Percentiles rank a stretch among this genome's conserved stretches.
phyloP scores from a whole-genome alignment of 1,140 invertebrate species.

The Lordiphosa clarofinis region DNA sequence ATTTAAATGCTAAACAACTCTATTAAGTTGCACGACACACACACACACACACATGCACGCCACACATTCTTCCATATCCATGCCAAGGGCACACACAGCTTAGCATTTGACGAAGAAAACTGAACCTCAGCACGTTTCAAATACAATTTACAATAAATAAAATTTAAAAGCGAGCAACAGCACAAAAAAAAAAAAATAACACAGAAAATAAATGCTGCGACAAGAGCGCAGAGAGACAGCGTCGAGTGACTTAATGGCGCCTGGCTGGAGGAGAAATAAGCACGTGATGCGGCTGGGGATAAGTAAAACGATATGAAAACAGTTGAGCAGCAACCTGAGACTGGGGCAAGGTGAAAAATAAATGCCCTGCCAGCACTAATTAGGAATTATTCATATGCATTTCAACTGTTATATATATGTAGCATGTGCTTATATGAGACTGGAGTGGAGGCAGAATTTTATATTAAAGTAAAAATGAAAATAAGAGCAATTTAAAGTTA shows the following conservation, averaged over 20 bases:
- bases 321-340: slow-evolving; percentile 5
- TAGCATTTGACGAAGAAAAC: slow-evolving; percentile 52
- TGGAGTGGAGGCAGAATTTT: no score
- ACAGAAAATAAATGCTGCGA: slow-evolving; percentile 46
- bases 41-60: slow-evolving; percentile 25
- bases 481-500: no score
- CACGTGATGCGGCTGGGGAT: slow-evolving; percentile 58
- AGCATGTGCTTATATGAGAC: no score
- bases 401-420: not conserved
- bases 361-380: slow-evolving; percentile 6
- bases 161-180: slow-evolving; percentile 72
- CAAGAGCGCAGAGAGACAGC: slow-evolving; percentile 27
- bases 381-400: slow-evolving; percentile 4
- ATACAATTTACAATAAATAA: slow-evolving; percentile 78
- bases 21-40: slow-evolving; percentile 73
- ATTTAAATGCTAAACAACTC: slow-evolving; percentile 77
- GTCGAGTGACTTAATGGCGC: slow-evolving; percentile 54
- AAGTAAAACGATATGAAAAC: slow-evolving; percentile 51
- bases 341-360: slow-evolving; percentile 5
- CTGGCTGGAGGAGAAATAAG: slow-evolving; percentile 27
- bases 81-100: slow-evolving; percentile 43
- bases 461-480: no score
- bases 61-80: slow-evolving; percentile 41
- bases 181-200: slow-evolving; percentile 14
- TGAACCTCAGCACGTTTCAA: slow-evolving; percentile 76